phyloP scores from a whole-genome alignment of 2,888 invertebrate species.

The Parnassius orleans region DNA sequence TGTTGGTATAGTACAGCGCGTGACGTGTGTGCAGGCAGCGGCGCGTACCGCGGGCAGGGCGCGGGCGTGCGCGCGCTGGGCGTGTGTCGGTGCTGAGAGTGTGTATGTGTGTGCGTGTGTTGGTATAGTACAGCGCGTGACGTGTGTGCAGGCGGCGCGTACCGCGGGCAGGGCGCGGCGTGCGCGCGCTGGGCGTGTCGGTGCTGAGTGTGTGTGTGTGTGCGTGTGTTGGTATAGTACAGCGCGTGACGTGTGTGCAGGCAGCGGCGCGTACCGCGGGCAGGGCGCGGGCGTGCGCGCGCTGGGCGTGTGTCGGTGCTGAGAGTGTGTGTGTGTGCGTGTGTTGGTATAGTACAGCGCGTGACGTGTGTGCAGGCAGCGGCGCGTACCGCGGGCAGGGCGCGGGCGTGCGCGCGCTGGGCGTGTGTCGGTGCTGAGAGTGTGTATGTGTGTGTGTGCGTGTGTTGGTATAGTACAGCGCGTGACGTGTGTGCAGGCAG shows the following conservation, averaged over 20 bases:
- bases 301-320: slow-evolving; percentile 48
- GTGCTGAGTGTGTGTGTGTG: background rate
- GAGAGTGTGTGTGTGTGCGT: too few species aligned
- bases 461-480: too few species aligned
- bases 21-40: slow-evolving; percentile 37
- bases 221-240: background rate
- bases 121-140: too few species aligned
- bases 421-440: background rate
- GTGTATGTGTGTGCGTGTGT: too few species aligned
- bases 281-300: slow-evolving; percentile 53
- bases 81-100: slow-evolving; percentile 44
- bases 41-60: slow-evolving; percentile 33
- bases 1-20: too few species aligned
- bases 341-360: too few species aligned
- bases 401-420: too few species aligned
- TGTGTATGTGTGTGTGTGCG: slow-evolving; percentile 5
- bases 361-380: too few species aligned
- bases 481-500: slow-evolving; percentile 36
- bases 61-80: slow-evolving; percentile 54
- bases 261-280: slow-evolving; percentile 34
- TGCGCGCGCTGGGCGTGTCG: too few species aligned
- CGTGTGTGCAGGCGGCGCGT: too few species aligned
- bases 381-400: too few species aligned
- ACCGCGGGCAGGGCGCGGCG: too few species aligned
- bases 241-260: slow-evolving; percentile 30